Evolutionary conservation across 2,797 vertebrate species (phyloP).

Genomic region (Strix occidentalis): DNA sequence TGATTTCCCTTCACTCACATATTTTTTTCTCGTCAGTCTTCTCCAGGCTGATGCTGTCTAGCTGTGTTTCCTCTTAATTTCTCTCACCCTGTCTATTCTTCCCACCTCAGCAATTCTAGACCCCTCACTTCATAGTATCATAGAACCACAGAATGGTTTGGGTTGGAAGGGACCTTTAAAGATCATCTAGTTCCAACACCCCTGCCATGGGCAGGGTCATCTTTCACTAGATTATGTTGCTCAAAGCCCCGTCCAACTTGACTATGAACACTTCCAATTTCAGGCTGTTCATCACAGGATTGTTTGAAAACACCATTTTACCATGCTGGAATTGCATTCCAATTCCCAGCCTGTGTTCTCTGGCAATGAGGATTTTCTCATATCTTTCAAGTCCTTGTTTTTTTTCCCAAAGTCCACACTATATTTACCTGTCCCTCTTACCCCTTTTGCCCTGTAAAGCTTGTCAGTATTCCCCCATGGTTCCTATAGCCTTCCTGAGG

Average conservation of each 20-base stretch:
- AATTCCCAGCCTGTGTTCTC: neutral
- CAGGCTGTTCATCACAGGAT: neutral
- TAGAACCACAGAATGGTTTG: neutral
- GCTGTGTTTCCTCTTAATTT: neutral
- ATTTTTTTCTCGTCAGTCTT: fast-evolving
- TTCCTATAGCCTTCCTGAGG: neutral
- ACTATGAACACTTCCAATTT: neutral
- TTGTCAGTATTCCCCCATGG: neutral
- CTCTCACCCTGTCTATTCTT: neutral
- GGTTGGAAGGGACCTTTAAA: neutral
- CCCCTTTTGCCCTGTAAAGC: neutral
- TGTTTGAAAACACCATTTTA: neutral
- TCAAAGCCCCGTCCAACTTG: neutral
- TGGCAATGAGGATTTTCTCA: neutral
- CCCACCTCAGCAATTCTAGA: neutral
- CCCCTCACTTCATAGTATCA: neutral
- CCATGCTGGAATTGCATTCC: neutral
- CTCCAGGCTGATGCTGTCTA: neutral
- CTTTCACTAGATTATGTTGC: neutral
- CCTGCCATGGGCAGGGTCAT: neutral
- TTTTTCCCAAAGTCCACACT: neutral
- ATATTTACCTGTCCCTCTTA: neutral
- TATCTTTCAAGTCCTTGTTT: neutral
- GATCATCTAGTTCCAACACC: neutral
- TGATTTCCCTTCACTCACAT: neutral